A percentile compares a stretch with the other conserved stretches of the same genome.
These are phyloP conservation scores for Myxocyprinus asiaticus DNA, from an alignment of 2,113 vertebrate genomes.

Conservation along the genomic window DNA sequence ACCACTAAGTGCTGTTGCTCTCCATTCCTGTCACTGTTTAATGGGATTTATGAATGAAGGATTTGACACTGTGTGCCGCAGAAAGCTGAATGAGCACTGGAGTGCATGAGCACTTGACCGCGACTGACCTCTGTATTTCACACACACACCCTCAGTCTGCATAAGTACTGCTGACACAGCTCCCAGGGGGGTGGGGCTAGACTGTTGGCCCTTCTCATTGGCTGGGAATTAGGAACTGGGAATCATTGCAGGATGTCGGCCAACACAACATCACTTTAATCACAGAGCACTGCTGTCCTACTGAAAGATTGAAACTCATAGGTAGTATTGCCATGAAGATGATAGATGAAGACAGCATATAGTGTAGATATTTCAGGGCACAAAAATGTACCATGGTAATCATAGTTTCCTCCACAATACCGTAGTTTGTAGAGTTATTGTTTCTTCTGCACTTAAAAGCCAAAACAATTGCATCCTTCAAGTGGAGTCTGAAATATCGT, in stretches of 20 bases:
- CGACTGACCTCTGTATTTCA: not conserved
- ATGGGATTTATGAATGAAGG: conserved; percentile 17
- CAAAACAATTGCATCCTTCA: too few relatives aligned
- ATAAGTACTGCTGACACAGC: conserved; percentile 59
- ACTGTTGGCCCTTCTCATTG: conserved; percentile 13
- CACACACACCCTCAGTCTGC: not conserved
- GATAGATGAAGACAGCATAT: too few relatives aligned
- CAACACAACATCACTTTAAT: conserved; percentile 18
- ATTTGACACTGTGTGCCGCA: not conserved
- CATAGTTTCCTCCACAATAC: too few relatives aligned
- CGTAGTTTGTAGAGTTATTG: too few relatives aligned
- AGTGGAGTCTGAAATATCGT: too few relatives aligned
- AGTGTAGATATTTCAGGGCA: too few relatives aligned
- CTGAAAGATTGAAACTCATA: too few relatives aligned
- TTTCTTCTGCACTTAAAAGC: too few relatives aligned
- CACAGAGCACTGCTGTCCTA: not conserved
- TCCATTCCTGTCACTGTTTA: not conserved
- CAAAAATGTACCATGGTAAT: too few relatives aligned
- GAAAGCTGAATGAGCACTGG: not conserved
- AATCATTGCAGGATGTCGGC: conserved; percentile 31
- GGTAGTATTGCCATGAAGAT: too few relatives aligned
- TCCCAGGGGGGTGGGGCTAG: conserved; percentile 47
- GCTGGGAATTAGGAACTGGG: conserved; percentile 29
- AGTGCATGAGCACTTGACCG: conserved; percentile 8
- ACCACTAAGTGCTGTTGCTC: not conserved